Conservation (phyloP, 2,888 invertebrate genomes). For the Caenorhabditis japonica region DNA sequence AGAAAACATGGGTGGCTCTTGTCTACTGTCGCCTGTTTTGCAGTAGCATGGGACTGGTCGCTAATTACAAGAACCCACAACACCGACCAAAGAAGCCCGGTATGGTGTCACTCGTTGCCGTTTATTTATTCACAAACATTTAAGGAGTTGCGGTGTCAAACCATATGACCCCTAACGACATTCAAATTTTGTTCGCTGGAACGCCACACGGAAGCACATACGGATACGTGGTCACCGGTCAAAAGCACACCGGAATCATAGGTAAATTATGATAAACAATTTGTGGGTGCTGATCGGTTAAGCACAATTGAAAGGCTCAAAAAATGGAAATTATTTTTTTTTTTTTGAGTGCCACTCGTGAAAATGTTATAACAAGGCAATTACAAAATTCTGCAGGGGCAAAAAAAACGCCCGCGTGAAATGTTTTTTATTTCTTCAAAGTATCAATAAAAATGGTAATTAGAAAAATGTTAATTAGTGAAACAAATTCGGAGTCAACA, state of each 20-base stretch:
- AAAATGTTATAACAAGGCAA: too few species aligned
- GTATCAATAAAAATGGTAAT: too few species aligned
- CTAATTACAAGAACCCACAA: conserved; percentile 59
- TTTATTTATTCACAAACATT: conserved; percentile 3
- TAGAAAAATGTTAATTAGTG: too few species aligned
- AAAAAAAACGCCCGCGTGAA: too few species aligned
- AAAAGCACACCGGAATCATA: conserved; percentile 68
- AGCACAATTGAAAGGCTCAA: not conserved
- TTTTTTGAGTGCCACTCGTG: not conserved
- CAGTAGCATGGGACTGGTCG: conserved; percentile 68
- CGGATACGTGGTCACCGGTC: conserved; percentile 72
- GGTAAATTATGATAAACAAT: conserved; percentile 32
- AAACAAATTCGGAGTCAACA: too few species aligned
- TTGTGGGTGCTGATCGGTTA: not conserved
- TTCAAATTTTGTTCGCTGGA: conserved; percentile 71
- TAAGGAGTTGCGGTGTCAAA: conserved; percentile 70
- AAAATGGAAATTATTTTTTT: too few species aligned
- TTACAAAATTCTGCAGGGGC: not conserved
- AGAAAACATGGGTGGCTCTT: conserved; percentile 64
- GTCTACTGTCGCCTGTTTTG: conserved; percentile 69
- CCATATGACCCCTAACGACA: conserved; percentile 72
- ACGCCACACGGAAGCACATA: conserved; percentile 62
- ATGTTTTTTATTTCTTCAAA: too few species aligned
- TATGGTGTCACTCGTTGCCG: too few species aligned
- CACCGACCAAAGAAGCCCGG: conserved; percentile 65